These are phyloP conservation scores for Sitobion miscanthi DNA, from an alignment of 1,140 invertebrate genomes.

Conservation along the genomic window DNA sequence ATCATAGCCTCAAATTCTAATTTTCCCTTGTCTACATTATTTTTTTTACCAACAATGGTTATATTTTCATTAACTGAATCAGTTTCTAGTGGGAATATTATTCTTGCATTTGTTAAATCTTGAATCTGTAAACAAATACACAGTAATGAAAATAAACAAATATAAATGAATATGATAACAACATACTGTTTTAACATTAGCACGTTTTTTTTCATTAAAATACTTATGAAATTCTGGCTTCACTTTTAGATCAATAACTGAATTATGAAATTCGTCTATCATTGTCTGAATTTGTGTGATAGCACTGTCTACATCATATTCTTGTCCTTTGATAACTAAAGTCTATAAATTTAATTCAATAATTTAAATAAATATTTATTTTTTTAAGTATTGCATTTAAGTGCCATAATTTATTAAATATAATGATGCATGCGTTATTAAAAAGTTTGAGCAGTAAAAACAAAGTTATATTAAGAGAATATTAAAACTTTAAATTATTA, in stretches of 20 bases:
- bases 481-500: too few relatives aligned
- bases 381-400: too few relatives aligned
- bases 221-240: constrained; percentile 95
- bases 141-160: constrained; percentile 42
- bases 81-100: constrained; percentile 88
- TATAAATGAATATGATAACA: constrained; percentile 44
- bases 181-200: constrained; percentile 84
- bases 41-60: constrained; percentile 82
- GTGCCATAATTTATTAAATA: too few relatives aligned
- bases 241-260: constrained; percentile 78
- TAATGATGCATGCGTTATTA: too few relatives aligned
- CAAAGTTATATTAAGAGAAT: too few relatives aligned
- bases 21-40: constrained; percentile 79
- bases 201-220: constrained; percentile 90
- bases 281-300: constrained; percentile 49
- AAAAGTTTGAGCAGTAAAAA: too few relatives aligned
- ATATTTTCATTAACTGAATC: constrained; percentile 89
- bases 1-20: constrained; percentile 82
- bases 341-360: constrained; percentile 43
- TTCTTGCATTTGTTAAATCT: constrained; percentile 87
- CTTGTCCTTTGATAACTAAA: constrained; percentile 54
- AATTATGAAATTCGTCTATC: constrained; percentile 47
- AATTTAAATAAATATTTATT: constrained; percentile 8
- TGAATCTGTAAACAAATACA: constrained; percentile 69
- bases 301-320: constrained; percentile 47